Evolutionary conservation across 2,113 vertebrate species (phyloP).

Genomic region (Murina feae): DNA sequence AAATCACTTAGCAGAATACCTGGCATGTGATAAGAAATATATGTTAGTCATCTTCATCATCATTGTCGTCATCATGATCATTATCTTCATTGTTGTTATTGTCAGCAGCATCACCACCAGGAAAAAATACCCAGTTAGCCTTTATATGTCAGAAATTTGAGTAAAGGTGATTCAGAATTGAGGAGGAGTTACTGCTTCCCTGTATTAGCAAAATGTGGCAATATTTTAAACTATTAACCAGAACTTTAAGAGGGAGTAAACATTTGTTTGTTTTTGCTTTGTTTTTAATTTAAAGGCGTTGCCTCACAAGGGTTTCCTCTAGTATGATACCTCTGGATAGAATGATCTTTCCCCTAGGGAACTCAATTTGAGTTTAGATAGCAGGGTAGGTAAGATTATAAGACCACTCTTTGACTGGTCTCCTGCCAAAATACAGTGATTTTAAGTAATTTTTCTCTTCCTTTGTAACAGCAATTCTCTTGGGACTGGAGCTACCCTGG

Average conservation of each 20-base stretch:
- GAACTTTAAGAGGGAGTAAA: neutral
- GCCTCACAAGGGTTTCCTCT: neutral
- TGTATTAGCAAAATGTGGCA: neutral
- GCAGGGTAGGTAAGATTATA: neutral
- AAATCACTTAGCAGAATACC: neutral
- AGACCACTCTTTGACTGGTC: neutral
- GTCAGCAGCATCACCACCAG: neutral
- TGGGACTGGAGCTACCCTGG: neutral
- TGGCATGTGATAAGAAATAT: neutral
- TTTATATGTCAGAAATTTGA: neutral
- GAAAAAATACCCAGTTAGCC: neutral
- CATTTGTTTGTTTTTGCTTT: neutral
- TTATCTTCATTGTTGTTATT: neutral
- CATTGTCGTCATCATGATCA: neutral
- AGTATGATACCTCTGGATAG: neutral
- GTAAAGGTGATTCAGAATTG: neutral
- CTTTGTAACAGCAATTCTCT: constrained; percentile 32
- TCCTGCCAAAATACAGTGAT: constrained; percentile 19
- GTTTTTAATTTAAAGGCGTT: neutral
- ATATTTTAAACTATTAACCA: neutral
- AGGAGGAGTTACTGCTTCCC: neutral
- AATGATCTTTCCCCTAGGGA: neutral
- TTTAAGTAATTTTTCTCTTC: constrained; percentile 33
- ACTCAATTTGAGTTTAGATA: constrained; percentile 36
- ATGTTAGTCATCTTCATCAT: neutral